Evolutionary conservation across 1,140 invertebrate genomes (phyloP).

Genomic region (Babylonia areolata): DNA sequence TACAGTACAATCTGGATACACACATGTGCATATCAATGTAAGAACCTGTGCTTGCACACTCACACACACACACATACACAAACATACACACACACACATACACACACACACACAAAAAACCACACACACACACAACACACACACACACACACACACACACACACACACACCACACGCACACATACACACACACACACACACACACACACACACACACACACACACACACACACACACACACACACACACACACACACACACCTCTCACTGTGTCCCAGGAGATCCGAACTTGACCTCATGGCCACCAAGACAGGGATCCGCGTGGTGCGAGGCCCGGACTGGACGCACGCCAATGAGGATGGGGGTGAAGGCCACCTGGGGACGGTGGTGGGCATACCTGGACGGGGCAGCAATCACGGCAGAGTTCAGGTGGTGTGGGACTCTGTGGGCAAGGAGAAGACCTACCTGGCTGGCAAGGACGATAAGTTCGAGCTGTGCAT

Average conservation of each 20-base stretch:
- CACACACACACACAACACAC: constrained; percentile 21
- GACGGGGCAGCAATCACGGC: constrained; percentile 45
- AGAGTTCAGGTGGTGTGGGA: constrained; percentile 59
- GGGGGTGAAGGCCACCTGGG: constrained; percentile 66
- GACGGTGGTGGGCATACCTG: constrained; percentile 54
- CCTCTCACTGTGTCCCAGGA: neutral
- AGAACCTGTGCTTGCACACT: neutral
- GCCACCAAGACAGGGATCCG: constrained; percentile 51
- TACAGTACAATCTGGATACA: too few species aligned
- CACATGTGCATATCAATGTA: neutral
- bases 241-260: constrained; percentile 27
- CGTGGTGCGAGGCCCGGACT: constrained; percentile 64
- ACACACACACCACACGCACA: too few species aligned
- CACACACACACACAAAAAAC: neutral
- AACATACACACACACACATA: neutral
- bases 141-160: neutral
- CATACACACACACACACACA: constrained; percentile 20
- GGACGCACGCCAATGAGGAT: constrained; percentile 58
- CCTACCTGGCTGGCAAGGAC: constrained; percentile 51
- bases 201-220: constrained; percentile 9
- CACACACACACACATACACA: neutral
- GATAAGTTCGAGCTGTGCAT: constrained; percentile 55
- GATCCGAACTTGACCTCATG: neutral
- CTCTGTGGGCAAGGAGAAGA: constrained; percentile 46
- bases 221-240: constrained; percentile 1